Percentiles rank a stretch among this genome's conserved stretches.
These are phyloP conservation scores for Epinephelus fuscoguttatus DNA, from an alignment of 2,113 vertebrate species.

Conservation along the genomic window DNA sequence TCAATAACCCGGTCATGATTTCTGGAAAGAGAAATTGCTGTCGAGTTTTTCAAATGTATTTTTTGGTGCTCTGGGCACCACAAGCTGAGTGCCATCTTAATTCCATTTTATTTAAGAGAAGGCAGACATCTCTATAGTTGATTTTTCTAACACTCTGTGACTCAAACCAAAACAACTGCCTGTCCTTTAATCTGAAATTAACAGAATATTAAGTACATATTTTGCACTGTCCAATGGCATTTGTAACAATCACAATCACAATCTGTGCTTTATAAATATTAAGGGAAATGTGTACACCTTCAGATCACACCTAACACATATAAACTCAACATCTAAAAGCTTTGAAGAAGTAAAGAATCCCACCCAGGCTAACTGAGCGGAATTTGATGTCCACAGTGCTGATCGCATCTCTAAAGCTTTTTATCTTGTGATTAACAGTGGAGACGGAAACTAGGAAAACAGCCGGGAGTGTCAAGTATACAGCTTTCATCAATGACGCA, in stretches of 20 bases:
- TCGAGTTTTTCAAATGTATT: too few relatives aligned
- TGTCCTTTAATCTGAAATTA: conserved; percentile 4
- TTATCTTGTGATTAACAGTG: conserved; percentile 61
- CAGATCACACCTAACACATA: background rate
- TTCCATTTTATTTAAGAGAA: too few relatives aligned
- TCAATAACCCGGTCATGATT: too few relatives aligned
- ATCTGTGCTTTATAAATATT: background rate
- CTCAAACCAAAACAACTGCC: too few relatives aligned
- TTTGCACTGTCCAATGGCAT: background rate
- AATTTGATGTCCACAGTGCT: conserved; percentile 38
- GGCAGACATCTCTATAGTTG: too few relatives aligned
- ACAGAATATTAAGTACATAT: background rate
- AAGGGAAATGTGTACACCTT: background rate
- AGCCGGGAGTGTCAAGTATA: conserved; percentile 34
- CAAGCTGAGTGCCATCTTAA: too few relatives aligned
- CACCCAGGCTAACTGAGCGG: conserved; percentile 15
- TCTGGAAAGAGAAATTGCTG: too few relatives aligned
- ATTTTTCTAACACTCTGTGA: too few relatives aligned
- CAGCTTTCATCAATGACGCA: conserved; percentile 63
- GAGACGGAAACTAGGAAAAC: conserved; percentile 48
- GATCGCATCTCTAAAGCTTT: conserved; percentile 44
- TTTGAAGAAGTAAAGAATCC: background rate
- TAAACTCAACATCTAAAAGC: conserved; percentile 15
- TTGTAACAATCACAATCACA: background rate
- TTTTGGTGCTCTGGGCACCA: too few relatives aligned